Evolutionary conservation across 2,113 vertebrate species (phyloP).

Genomic region (Lota lota): DNA sequence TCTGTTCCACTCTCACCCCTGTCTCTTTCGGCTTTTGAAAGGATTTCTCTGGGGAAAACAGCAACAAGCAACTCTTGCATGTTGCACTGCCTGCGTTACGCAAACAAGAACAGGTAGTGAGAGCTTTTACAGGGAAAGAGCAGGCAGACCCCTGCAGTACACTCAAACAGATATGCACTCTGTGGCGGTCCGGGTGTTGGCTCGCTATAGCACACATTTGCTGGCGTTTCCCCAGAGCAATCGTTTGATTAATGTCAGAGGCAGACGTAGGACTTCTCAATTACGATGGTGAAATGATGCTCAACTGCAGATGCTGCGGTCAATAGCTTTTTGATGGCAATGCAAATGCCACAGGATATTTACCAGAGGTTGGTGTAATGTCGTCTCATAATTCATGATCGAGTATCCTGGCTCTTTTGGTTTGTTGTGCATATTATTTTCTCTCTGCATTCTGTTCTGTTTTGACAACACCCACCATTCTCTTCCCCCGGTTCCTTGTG

Average conservation of each 20-base stretch:
- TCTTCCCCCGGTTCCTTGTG: neutral
- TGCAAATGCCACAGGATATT: slow-evolving; percentile 18
- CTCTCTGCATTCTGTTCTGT: neutral
- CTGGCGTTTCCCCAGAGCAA: slow-evolving; percentile 3
- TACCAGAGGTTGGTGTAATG: neutral
- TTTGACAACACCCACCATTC: neutral
- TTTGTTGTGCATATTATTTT: too few relatives aligned
- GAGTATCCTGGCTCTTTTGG: too few relatives aligned
- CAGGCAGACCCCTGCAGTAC: too few relatives aligned
- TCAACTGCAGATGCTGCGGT: slow-evolving; percentile 1
- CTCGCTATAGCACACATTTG: too few relatives aligned
- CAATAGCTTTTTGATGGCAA: slow-evolving; percentile 20
- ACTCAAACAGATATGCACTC: too few relatives aligned
- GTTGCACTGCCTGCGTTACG: too few relatives aligned
- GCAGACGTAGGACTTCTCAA: neutral
- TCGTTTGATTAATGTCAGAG: slow-evolving; percentile 23
- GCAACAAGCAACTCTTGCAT: too few relatives aligned
- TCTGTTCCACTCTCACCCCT: neutral
- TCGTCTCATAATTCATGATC: neutral
- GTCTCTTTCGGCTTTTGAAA: neutral
- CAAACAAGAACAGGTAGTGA: too few relatives aligned
- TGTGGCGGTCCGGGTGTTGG: too few relatives aligned
- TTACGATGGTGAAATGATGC: slow-evolving; percentile 23
- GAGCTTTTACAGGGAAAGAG: too few relatives aligned
- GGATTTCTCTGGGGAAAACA: too few relatives aligned